A percentile compares a stretch with the other conserved stretches of the same genome.
These are phyloP conservation scores for Plecturocebus donacophilus DNA, from an alignment of 2,113 vertebrate genomes.

Conservation along the genomic window DNA sequence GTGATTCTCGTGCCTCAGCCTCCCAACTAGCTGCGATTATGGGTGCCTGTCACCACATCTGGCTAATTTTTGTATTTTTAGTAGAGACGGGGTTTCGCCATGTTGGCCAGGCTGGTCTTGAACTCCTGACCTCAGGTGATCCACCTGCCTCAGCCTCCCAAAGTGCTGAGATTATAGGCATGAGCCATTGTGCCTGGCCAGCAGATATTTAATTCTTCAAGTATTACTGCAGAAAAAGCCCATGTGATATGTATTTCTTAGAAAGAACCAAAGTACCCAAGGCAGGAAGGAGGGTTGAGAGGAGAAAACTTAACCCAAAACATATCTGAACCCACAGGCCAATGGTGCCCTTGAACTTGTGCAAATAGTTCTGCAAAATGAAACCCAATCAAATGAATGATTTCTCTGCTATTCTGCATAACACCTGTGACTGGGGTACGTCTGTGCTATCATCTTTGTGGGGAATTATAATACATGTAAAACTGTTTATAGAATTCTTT, in stretches of 20 bases:
- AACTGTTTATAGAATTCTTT: slow-evolving; percentile 4
- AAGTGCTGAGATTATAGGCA: background rate
- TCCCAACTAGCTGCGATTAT: background rate
- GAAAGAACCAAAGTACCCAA: background rate
- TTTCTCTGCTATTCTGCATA: background rate
- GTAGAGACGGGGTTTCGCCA: background rate
- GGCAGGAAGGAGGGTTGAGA: background rate
- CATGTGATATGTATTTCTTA: background rate
- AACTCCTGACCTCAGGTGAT: background rate
- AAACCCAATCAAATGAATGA: background rate
- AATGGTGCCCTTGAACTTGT: rapidly evolving
- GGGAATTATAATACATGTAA: background rate
- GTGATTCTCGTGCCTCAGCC: rapidly evolving
- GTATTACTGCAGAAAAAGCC: background rate
- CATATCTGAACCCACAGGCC: background rate
- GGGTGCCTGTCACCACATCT: background rate
- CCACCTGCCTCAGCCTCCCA: background rate
- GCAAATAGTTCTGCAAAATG: background rate
- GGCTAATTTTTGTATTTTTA: background rate
- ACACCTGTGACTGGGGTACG: background rate
- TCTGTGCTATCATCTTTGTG: slow-evolving; percentile 6
- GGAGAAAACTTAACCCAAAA: background rate
- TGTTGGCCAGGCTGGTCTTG: background rate
- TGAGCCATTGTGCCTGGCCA: background rate
- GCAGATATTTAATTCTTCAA: background rate